Conservation (phyloP, 92 coral and sea anemone species). For the Porites evermanni region DNA sequence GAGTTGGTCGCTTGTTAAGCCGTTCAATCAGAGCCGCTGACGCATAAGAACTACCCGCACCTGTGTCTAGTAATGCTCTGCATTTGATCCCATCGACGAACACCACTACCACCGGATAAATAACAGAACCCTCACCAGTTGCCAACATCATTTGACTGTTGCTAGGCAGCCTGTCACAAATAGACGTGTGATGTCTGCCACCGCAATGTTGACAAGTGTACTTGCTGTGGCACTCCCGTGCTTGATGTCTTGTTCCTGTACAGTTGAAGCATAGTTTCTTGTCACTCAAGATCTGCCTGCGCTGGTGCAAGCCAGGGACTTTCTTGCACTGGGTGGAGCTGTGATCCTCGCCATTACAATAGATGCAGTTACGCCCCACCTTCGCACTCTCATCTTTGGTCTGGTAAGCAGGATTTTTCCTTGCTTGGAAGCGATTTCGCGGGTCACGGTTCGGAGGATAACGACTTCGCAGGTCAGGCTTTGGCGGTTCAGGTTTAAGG, state of each 20-base stretch:
- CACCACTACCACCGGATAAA: conserved; percentile 67
- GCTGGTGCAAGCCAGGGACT: background rate
- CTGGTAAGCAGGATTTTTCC: too few relatives aligned
- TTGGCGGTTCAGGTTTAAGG: background rate
- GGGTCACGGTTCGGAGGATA: too few relatives aligned
- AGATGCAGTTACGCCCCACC: too few relatives aligned
- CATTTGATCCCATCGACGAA: conserved; percentile 57
- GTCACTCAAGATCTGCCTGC: too few relatives aligned
- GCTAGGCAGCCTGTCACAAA: conserved; percentile 22
- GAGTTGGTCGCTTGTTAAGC: background rate
- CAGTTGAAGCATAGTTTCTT: too few relatives aligned
- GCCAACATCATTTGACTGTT: conserved; percentile 42
- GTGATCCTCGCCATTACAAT: too few relatives aligned
- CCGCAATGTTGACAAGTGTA: background rate
- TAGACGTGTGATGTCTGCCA: conserved; percentile 24
- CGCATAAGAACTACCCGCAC: conserved; percentile 68
- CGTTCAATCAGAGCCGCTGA: conserved; percentile 59
- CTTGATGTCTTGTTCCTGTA: too few relatives aligned
- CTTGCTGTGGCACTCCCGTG: too few relatives aligned
- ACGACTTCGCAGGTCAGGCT: too few relatives aligned
- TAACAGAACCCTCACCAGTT: conserved; percentile 37
- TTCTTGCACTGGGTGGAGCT: background rate
- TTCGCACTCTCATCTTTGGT: too few relatives aligned
- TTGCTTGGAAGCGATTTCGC: too few relatives aligned
- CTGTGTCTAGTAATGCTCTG: conserved; percentile 69